Evolutionary conservation across 1,140 invertebrate genomes (phyloP).

Genomic region (Drosophila parvula): DNA sequence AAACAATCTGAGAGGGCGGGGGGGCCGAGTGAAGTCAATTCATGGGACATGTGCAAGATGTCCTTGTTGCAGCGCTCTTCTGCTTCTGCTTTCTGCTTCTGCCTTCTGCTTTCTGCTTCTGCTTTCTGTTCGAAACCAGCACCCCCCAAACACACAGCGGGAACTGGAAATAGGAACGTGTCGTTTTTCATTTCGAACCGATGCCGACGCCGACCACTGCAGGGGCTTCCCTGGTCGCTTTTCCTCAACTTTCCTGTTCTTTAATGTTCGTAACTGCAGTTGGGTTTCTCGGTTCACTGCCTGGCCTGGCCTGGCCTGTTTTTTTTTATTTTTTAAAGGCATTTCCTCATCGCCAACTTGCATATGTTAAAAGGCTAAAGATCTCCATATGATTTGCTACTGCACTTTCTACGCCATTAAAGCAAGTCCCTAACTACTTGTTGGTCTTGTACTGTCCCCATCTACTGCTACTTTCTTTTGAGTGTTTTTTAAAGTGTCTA

Average conservation of each 20-base stretch:
- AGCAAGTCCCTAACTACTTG: neutral
- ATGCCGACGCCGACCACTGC: conserved; percentile 60
- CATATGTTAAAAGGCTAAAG: neutral
- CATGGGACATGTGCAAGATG: conserved; percentile 56
- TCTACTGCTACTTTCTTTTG: neutral
- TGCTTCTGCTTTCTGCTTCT: neutral
- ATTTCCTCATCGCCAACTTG: neutral
- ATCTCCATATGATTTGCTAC: neutral
- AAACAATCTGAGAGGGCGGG: conserved; percentile 9
- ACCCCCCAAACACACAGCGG: neutral
- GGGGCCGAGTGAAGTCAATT: conserved; percentile 30
- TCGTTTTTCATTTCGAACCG: conserved; percentile 75
- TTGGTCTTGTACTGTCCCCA: neutral
- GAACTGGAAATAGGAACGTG: conserved; percentile 45
- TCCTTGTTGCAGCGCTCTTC: conserved; percentile 39
- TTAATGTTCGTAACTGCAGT: conserved; percentile 21
- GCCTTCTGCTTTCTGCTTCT: conserved; percentile 1
- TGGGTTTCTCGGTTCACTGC: conserved; percentile 6
- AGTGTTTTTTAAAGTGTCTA: neutral
- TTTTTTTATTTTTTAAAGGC: conserved; percentile 8
- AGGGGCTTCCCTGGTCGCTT: conserved; percentile 65
- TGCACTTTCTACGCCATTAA: neutral
- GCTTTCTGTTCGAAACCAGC: neutral
- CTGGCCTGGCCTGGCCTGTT: neutral
- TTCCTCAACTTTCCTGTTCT: conserved; percentile 31